These are phyloP conservation scores for Panthera tigris DNA, from an alignment of 2,113 vertebrate species.

Conservation along the genomic window DNA sequence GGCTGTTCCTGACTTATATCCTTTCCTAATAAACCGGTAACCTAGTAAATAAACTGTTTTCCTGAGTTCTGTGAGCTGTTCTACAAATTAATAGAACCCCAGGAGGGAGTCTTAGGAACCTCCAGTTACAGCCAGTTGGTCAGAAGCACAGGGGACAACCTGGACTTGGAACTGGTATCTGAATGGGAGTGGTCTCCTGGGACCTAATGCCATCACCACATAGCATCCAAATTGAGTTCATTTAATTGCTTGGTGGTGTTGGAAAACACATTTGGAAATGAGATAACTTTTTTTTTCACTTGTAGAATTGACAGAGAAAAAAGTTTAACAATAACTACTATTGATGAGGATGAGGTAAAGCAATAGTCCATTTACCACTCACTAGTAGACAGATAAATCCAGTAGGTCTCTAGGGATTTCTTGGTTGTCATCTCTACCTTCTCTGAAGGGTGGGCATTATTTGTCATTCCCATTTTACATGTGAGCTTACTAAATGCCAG, in stretches of 20 bases:
- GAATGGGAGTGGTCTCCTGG: not conserved
- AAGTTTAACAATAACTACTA: not conserved
- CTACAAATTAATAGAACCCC: not conserved
- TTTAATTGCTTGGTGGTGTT: not conserved
- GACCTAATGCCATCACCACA: not conserved
- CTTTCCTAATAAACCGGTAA: not conserved
- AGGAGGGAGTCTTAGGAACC: not conserved
- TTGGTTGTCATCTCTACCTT: not conserved
- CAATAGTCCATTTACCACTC: not conserved
- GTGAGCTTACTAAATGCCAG: not conserved
- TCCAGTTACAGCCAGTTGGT: not conserved
- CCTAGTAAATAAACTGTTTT: not conserved
- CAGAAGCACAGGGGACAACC: not conserved
- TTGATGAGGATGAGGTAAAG: not conserved
- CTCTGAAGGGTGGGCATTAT: not conserved
- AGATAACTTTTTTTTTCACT: not conserved
- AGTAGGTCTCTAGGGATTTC: not conserved
- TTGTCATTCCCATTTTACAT: not conserved
- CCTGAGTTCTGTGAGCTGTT: not conserved
- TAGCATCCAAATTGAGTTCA: not conserved
- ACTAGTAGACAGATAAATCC: not conserved
- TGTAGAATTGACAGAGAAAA: not conserved
- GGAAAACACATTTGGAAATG: not conserved
- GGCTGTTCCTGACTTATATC: not conserved
- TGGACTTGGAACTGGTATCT: not conserved